Evolutionary conservation across 2,797 vertebrate species (phyloP).

Genomic region (Capromys pilorides): DNA sequence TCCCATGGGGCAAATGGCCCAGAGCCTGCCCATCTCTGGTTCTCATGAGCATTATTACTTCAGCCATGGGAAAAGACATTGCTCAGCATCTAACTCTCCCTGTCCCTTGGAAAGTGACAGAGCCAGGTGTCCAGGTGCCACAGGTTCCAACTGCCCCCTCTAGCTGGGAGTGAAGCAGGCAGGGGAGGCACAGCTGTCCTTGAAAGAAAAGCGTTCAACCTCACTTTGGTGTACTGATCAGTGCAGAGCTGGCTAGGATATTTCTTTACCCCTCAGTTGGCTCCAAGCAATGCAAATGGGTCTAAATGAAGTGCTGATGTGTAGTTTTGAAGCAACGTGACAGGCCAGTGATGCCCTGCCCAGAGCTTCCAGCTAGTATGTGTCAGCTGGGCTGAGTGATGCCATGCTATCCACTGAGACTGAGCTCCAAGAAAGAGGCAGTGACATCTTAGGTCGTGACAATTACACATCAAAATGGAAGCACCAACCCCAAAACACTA

Average conservation of each 20-base stretch:
- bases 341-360: not conserved
- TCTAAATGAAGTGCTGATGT: not conserved
- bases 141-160: too few species aligned
- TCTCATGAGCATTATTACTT: not conserved
- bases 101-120: rapidly evolving
- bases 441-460: not conserved
- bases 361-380: not conserved
- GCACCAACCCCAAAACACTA: not conserved
- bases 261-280: not conserved
- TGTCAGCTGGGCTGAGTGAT: not conserved
- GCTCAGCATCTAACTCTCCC: not conserved
- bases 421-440: not conserved
- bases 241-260: not conserved
- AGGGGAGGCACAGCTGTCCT: not conserved
- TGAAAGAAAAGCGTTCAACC: too few species aligned
- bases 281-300: not conserved
- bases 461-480: not conserved
- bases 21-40: too few species aligned
- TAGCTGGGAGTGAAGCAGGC: not conserved
- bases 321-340: not conserved
- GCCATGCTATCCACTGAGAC: not conserved
- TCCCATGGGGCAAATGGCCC: too few species aligned
- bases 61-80: not conserved
- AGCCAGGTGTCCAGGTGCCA: not conserved
- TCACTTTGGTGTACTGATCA: not conserved